Conservation (phyloP, 2,888 invertebrate genomes). For the Branchinecta sandiegonensis region DNA sequence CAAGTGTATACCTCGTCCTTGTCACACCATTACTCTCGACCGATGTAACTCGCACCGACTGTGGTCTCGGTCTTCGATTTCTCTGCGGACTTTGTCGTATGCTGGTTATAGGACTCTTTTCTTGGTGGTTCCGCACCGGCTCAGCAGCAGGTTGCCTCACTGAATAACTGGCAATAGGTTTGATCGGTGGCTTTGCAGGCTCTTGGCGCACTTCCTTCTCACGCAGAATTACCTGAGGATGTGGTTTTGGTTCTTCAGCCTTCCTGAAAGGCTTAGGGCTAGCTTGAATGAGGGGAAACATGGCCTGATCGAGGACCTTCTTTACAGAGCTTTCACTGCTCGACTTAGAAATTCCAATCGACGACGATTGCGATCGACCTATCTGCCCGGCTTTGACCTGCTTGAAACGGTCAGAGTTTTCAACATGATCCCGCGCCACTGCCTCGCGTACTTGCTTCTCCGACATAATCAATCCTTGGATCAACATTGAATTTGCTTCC, state of each 20-base stretch:
- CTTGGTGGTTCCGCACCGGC: neutral
- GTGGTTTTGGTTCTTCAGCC: neutral
- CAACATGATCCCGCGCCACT: constrained; percentile 15
- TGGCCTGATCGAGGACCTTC: neutral
- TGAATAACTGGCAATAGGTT: neutral
- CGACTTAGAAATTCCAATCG: constrained; percentile 1
- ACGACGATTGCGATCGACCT: neutral
- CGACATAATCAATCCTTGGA: constrained; percentile 6
- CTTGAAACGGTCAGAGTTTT: neutral
- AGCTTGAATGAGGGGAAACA: neutral
- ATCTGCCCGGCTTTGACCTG: neutral
- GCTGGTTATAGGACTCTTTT: neutral
- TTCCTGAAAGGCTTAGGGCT: constrained; percentile 2
- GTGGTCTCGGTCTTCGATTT: neutral
- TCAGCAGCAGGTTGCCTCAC: neutral
- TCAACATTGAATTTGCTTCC: neutral
- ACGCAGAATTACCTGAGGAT: neutral
- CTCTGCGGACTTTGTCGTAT: constrained; percentile 3
- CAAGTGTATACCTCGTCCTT: neutral
- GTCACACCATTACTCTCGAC: constrained; percentile 9
- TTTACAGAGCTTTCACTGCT: constrained; percentile 14
- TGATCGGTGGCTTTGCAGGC: neutral
- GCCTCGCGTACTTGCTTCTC: constrained; percentile 6
- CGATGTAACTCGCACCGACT: neutral
- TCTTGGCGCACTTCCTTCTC: neutral